Base-by-base conservation (phyloP, 2,113 vertebrate species). In the Eclectus roratus region DNA sequence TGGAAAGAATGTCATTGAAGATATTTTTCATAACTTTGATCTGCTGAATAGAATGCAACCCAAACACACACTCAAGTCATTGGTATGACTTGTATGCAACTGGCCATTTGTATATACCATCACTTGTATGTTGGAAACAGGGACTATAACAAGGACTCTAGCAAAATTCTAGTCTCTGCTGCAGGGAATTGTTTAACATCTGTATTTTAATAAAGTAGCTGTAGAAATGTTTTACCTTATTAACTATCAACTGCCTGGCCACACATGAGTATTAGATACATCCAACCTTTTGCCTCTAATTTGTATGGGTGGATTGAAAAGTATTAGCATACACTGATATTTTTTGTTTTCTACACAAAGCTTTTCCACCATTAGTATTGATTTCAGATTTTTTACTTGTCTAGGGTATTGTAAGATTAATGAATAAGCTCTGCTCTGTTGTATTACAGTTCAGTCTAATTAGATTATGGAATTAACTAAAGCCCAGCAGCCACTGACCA, bases 361-460 rank as follows among this genome's bases (percentile, higher is more conserved):
- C 24, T 77, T 85, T 95, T 93, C 44, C 50, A 83, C 63, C 28
- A 29, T 17, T 88, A 53, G 8, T 73, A 94, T 91, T 85, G 81
- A 89, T 89, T 91, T 94, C 41, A 55, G 61, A 77, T 89, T 73
- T 82, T 95, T 82, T 56, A 53, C 58, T 73, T 85, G 63, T 66
- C 74, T 35, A 47, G 49, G 63, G 76, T 80, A 73, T n/a, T 29
- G 58, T 66, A 85, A 87, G 85, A 95, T 88, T 93, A 83, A 95
- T 89, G 81, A 88, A 90, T 82, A 85, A 93, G 52, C 55, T 88
- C 70, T 85, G 8, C 46, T 94, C 17, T 89, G 79, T 82, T 58
- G 47, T 76, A 43, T 94, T 83, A 77, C 43, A 74, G 53, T 44
- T 85, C 66, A 72, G 63, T 84, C 81, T 91, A 93, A 88, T 80